Evolutionary conservation across 2,888 invertebrate genomes (phyloP).

Genomic region (Drosophila seclusa): DNA sequence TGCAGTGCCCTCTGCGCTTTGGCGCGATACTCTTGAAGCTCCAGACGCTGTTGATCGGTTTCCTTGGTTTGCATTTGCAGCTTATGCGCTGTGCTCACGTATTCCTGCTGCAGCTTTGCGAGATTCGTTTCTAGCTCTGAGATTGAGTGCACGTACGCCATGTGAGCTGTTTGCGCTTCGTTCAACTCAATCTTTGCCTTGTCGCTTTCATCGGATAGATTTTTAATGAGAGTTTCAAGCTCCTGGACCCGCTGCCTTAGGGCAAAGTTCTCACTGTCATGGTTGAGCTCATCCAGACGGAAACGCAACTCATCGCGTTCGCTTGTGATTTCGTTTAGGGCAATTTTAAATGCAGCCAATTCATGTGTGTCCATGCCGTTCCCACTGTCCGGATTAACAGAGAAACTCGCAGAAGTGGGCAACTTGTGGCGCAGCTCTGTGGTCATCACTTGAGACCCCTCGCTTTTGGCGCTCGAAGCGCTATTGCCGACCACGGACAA

Average conservation of each 20-base stretch:
- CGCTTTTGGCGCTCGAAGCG: slow-evolving; percentile 60
- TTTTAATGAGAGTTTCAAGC: slow-evolving; percentile 67
- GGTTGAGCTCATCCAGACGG: slow-evolving; percentile 68
- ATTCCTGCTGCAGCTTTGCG: slow-evolving; percentile 85
- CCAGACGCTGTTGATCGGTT: slow-evolving; percentile 85
- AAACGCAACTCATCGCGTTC: slow-evolving; percentile 81
- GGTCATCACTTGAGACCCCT: slow-evolving; percentile 41
- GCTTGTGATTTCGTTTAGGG: slow-evolving; percentile 75
- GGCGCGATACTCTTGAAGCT: slow-evolving; percentile 91
- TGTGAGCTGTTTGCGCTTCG: slow-evolving; percentile 63
- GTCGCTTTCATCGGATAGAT: slow-evolving; percentile 74
- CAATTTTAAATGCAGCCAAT: slow-evolving; percentile 81
- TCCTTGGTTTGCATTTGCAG: slow-evolving; percentile 86
- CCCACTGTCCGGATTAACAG: slow-evolving; percentile 33
- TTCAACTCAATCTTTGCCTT: slow-evolving; percentile 65
- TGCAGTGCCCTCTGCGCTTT: slow-evolving; percentile 91
- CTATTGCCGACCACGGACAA: slow-evolving; percentile 42
- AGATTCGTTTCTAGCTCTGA: slow-evolving; percentile 83
- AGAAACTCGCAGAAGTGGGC: slow-evolving; percentile 54
- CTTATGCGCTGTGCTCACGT: slow-evolving; percentile 85
- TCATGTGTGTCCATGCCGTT: slow-evolving; percentile 66
- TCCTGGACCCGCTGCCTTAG: slow-evolving; percentile 70
- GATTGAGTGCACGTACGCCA: slow-evolving; percentile 81
- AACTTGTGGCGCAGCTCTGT: slow-evolving; percentile 56
- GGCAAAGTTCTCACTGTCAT: slow-evolving; percentile 72